Percentiles rank a stretch among this genome's conserved stretches.
Evolutionary conservation across 2,797 vertebrate genomes (phyloP).

Genomic region (Poeciliopsis presidionis): DNA sequence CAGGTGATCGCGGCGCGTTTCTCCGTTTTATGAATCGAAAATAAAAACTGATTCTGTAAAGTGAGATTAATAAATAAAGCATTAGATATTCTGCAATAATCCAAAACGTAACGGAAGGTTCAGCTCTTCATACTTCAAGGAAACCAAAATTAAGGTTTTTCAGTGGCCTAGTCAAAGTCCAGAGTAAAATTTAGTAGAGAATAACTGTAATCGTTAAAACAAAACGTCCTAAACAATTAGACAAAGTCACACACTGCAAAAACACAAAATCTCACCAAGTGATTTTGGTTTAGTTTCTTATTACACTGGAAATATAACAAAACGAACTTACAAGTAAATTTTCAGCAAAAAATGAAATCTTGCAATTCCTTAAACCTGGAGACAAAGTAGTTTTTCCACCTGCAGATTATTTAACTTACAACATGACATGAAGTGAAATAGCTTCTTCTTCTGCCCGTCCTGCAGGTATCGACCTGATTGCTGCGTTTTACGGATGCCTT

Average conservation of each 20-base stretch:
- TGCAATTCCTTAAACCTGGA: too few species aligned
- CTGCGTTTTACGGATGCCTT: conserved; percentile 95
- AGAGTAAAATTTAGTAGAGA: background rate
- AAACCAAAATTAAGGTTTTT: background rate
- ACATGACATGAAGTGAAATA: too few species aligned
- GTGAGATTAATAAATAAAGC: background rate
- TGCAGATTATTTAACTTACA: too few species aligned
- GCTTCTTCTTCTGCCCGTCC: background rate
- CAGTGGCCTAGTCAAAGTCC: background rate
- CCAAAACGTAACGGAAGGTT: background rate
- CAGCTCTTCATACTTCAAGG: background rate
- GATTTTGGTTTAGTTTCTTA: too few species aligned
- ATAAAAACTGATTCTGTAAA: background rate
- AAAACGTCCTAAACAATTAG: too few species aligned
- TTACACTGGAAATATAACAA: too few species aligned
- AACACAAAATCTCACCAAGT: too few species aligned
- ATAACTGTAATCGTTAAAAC: too few species aligned
- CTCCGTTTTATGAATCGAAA: background rate
- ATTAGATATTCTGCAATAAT: background rate
- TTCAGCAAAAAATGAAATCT: too few species aligned
- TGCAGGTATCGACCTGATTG: conserved; percentile 95
- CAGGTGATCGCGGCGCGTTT: conserved; percentile 77
- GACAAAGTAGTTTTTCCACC: too few species aligned
- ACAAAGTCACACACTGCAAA: too few species aligned
- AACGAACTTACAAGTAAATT: too few species aligned